Base-by-base conservation (phyloP, 2,797 vertebrate species). In the Urocyon cinereoargenteus region DNA sequence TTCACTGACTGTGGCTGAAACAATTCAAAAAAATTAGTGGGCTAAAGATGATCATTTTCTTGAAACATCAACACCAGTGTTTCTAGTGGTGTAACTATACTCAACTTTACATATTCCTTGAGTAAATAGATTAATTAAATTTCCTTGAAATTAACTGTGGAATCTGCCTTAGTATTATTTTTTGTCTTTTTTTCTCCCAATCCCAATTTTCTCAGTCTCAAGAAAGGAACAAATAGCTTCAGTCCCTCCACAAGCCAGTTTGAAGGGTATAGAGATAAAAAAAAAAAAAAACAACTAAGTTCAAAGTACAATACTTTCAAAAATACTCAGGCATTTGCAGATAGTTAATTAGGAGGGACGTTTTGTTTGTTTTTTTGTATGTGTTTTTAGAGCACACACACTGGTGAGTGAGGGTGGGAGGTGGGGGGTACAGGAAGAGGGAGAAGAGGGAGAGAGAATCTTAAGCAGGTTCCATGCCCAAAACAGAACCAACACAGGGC, bases 1-100 rank as follows among this genome's bases (percentile, higher is more conserved):
- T 97, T 99, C 99, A 70, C 99, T 99, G 97, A 99, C 99, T n/a
- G 99, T 99, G 97, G 99, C 99, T 99, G 98, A 9, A 98, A 95
- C 2, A 96, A 92, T 68, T 15, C 86, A 98, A 19, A 72, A 73
- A 22, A 72, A 21, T 13, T 21, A 84, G 26, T 49, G 91, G 83
- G 5, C 22, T 22, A 77, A 3, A 40, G 12, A 10, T 57, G 6
- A 82, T 8, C 72, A 75, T 57, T 31, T 53, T 78, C 59, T 81
- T 84, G 3, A 95, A 89, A 86, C 5, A 78, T 62, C 84, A 81
- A 70, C 21, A n/a, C 45, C 10, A 55, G 14, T 51, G 61, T 51
- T 78, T 16, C 53, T 36, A 19, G 28, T 19, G 45, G 28, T 15
- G 36, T 5, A 62, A 59, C 21, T 55, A 73, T 1, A 45, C 5